Percentiles rank a stretch among this genome's conserved stretches.
Conservation (phyloP, 2,888 invertebrate genomes). For the Phortica magna region DNA sequence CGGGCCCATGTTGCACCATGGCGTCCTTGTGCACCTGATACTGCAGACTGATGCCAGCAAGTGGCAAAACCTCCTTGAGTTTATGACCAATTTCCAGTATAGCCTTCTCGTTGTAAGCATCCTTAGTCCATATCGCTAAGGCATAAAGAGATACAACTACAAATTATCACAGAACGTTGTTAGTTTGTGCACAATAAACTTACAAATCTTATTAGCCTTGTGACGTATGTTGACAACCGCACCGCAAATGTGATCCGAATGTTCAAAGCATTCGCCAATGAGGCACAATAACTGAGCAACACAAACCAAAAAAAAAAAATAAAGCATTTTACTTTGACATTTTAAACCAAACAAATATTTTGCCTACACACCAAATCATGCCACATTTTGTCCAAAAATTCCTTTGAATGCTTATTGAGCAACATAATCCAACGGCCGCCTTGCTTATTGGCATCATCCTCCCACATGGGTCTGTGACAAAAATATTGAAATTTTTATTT, state of each 20-base stretch:
- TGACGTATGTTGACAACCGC: conserved; percentile 95
- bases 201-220: conserved; percentile 94
- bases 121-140: conserved; percentile 90
- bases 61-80: conserved; percentile 88
- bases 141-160: conserved; percentile 30
- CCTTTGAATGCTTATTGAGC: conserved; percentile 84
- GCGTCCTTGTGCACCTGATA: conserved; percentile 91
- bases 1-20: conserved; percentile 88
- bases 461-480: conserved; percentile 89
- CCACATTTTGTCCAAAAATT: conserved; percentile 88
- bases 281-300: conserved; percentile 83
- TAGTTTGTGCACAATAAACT: conserved; percentile 58
- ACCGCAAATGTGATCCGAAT: conserved; percentile 95
- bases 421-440: conserved; percentile 90
- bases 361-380: conserved; percentile 83
- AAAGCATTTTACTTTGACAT: neutral
- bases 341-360: neutral
- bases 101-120: conserved; percentile 85
- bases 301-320: conserved; percentile 8
- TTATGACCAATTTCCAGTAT: conserved; percentile 91
- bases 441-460: conserved; percentile 87
- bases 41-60: conserved; percentile 80
- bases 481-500: neutral
- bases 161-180: neutral
- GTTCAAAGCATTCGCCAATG: conserved; percentile 97